These are phyloP conservation scores for Hecatera dysodea DNA, from an alignment of 2,888 invertebrate genomes.

Conservation along the genomic window DNA sequence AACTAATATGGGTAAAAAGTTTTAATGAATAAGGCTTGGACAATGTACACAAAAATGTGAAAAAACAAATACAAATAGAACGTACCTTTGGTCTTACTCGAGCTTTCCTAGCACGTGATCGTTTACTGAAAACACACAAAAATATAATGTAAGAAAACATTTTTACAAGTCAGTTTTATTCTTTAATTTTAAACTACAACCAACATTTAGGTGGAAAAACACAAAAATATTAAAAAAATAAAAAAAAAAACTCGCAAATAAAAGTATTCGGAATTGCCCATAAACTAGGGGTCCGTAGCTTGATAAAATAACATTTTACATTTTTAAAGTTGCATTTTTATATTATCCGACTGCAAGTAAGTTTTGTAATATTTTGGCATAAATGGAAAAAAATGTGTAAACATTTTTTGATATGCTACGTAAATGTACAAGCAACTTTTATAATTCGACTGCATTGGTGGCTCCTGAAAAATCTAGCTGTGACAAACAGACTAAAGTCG, in stretches of 20 bases:
- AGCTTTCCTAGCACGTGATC: not conserved
- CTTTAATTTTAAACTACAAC: not conserved
- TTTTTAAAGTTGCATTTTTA: not conserved
- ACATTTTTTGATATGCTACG: not conserved
- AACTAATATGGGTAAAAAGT: not conserved
- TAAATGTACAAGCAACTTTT: not conserved
- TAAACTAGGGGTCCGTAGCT: not conserved
- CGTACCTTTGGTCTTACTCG: constrained; percentile 7
- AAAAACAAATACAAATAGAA: not conserved
- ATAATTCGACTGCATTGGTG: not conserved
- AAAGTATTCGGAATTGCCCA: not conserved
- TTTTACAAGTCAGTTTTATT: not conserved
- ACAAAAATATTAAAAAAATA: not conserved
- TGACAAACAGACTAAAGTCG: not conserved
- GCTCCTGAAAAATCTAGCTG: not conserved
- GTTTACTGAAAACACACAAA: constrained; percentile 12
- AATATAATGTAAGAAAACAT: constrained; percentile 1
- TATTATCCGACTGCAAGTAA: not conserved
- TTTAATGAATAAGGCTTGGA: not conserved
- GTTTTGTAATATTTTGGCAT: not conserved
- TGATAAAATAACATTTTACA: not conserved
- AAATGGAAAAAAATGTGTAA: not conserved
- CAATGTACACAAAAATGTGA: not conserved
- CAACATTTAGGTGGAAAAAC: not conserved
- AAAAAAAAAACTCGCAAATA: not conserved